These are phyloP conservation scores for Phocoena sinus DNA, from an alignment of 2,113 vertebrate genomes.

Conservation along the genomic window DNA sequence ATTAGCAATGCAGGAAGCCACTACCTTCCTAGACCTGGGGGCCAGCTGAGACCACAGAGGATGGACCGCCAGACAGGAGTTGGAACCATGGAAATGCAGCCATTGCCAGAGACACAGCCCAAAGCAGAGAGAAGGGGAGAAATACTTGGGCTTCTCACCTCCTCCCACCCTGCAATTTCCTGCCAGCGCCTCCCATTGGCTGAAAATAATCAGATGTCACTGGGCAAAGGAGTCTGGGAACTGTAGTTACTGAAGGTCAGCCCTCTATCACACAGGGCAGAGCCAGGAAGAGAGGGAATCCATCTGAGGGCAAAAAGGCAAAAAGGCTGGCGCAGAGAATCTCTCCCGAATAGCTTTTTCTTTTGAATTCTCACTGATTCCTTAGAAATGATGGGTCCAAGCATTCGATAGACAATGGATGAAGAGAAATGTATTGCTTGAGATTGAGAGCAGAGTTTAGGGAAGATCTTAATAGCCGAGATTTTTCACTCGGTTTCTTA, in stretches of 20 bases:
- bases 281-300: background rate
- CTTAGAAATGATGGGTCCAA: background rate
- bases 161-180: background rate
- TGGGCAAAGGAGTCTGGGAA: background rate
- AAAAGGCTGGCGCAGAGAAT: background rate
- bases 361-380: background rate
- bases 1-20: background rate
- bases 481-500: constrained; percentile 40
- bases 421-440: fast-evolving
- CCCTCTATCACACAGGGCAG: background rate
- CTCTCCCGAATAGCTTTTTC: background rate
- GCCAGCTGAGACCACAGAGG: background rate
- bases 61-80: background rate
- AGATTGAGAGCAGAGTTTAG: background rate
- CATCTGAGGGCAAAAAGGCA: background rate
- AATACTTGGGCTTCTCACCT: background rate
- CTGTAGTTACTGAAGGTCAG: background rate
- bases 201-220: background rate
- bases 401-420: fast-evolving
- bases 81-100: background rate
- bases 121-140: background rate
- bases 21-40: fast-evolving
- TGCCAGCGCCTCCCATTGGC: background rate
- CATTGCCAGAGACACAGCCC: background rate
- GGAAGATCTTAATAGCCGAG: background rate